Evolutionary conservation across 2,113 vertebrate species (phyloP), one percentile per base, ranked within the genome.

Genomic region (Alosa alosa): DNA sequence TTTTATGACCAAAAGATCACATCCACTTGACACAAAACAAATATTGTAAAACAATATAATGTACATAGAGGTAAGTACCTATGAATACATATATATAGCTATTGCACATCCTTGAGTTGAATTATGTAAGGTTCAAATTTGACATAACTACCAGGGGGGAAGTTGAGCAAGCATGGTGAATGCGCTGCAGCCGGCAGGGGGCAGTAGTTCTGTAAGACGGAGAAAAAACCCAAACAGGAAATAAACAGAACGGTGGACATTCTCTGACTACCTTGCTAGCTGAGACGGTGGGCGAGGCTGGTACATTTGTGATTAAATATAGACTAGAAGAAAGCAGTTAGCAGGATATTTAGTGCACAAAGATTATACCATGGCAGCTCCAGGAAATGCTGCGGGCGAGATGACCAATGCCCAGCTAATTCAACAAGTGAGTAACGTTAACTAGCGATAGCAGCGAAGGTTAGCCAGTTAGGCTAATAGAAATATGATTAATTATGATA

Each of bases 321-420:
- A 0, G 41, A 2, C 4, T 44, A 44, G 41, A 44, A 44, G 41
- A 1, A 22, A 1, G 57, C 4, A n/a, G 9, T 64, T 72, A 72
- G n/a, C 4, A 1, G 11, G 31, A 3, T 39, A 36, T 78, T 78
- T 78, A 78, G 72, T 78, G 13, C 31, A 11, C 13, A 78, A 9
- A 41, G 31, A 39, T 3, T 78, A 78, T 41, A 78, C 31, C 1
- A 78, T 78, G 72, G 72, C 72, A 78, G 36, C 72, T 78, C 72
- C 72, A 2, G 36, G 31, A 78, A 78, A 36, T 17, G 5, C 72
- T 78, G 36, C 31, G 31, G 86, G 49, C 1, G 81, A 49, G n/a
- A 89, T 91, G 89, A 72, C 87, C 15, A 85, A 90, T 60, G 52
- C 82, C 6, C 89, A 92, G 88, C 85, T 92, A 81, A 82, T 91